Evolutionary conservation across 2,113 vertebrate species (phyloP).

Genomic region (Pterocles gutturalis): DNA sequence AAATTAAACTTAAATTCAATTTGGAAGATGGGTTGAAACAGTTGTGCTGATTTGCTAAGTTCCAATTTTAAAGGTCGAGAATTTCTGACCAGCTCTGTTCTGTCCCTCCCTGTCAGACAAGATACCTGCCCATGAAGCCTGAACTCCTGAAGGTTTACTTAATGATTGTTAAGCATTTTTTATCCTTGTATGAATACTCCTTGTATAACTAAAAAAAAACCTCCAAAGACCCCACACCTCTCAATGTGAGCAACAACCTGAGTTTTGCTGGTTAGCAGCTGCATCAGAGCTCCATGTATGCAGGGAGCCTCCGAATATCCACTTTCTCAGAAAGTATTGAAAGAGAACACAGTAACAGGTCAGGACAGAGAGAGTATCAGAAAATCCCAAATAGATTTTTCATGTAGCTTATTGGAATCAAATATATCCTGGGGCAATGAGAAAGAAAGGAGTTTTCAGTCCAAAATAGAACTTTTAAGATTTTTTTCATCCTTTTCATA

Average conservation of each 20-base stretch:
- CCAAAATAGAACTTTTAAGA: slow-evolving; percentile 14
- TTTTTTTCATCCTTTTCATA: slow-evolving; percentile 22
- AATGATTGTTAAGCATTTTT: not conserved
- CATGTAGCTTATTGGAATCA: slow-evolving; percentile 45
- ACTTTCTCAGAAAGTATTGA: not conserved
- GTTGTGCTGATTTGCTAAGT: not conserved
- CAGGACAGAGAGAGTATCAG: slow-evolving; percentile 44
- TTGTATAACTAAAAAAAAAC: not conserved
- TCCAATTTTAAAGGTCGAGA: not conserved
- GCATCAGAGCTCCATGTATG: not conserved
- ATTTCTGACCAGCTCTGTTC: not conserved
- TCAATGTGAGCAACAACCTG: not conserved
- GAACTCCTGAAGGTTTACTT: not conserved
- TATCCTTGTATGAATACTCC: not conserved
- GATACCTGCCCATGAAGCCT: not conserved
- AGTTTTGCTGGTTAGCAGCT: not conserved
- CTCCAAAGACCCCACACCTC: not conserved
- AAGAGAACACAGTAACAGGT: slow-evolving; percentile 9
- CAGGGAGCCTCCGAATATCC: not conserved
- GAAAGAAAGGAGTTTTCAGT: slow-evolving; percentile 25
- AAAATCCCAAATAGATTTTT: slow-evolving; percentile 58
- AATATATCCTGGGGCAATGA: slow-evolving; percentile 35
- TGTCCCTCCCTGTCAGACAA: not conserved
- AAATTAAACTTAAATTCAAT: not conserved
- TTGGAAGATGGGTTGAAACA: not conserved